Evolutionary conservation across 2,888 invertebrate species (phyloP), one percentile per base, ranked within the genome.

Genomic region (Temnothorax unifasciatus): DNA sequence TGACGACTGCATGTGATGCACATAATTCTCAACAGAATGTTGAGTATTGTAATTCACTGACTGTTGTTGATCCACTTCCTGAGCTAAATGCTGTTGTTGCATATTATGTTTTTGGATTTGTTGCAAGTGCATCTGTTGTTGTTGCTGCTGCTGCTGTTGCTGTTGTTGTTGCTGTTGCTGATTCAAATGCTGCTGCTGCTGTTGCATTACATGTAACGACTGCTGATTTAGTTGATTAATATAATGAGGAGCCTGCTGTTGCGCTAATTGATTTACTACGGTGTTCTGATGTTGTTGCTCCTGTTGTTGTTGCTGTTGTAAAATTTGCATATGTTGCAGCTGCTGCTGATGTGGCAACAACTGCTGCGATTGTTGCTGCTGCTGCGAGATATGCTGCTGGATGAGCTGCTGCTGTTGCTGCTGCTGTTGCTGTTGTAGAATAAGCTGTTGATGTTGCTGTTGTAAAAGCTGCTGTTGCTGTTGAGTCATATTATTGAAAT

Each of bases 91-190:
- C 50, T 86, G 86, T 41, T 92, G 93, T 44, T 92, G 93, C 82
- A 89, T 90, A 41, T 88, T 89, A 15, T 92, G 92, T 57, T 93
- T 93, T 21, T 92, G 93, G 83, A 93, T 89, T 25, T 92, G 87
- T 59, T 94, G 94, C 50, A 94, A 83, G 25, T 94, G 94, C 29
- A 93, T 87, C 34, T 93, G 93, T 79, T 94, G 93, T 50, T 94
- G 92, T 29, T 92, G 93, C 29, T 29, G 29, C 29, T 29, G 25
- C 25, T 25, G 25, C 25, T 25, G 25, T 25, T 25, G 25, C 1
- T 92, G 90, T 61, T 92, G 92, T 9, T 91, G 91, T 61, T 93
- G 91, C 57, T 86, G 84, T 75, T 92, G 92, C 61, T 94, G 92
- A 44, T 93, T 92, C 21, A 93, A 93, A 25, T 93, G 92, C 69